Evolutionary conservation across 1,140 invertebrate species (phyloP).

Genomic region (Sarcophaga peregrina): DNA sequence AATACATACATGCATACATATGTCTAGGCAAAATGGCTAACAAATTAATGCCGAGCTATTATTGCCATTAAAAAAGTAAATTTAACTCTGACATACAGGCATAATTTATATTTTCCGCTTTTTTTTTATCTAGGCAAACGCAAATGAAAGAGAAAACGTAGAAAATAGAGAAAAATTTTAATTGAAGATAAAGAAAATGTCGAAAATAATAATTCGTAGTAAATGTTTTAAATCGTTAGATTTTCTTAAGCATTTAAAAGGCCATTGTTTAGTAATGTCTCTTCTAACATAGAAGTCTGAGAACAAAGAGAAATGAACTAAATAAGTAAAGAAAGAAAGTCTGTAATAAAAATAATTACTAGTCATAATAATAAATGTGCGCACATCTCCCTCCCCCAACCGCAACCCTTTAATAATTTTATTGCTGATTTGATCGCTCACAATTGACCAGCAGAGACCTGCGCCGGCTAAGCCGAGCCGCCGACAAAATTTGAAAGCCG

Average conservation of each 20-base stretch:
- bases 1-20: no score
- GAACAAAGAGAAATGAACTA: neutral
- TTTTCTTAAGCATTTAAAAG: neutral
- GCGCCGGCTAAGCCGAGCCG: no score
- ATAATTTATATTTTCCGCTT: no score
- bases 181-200: neutral
- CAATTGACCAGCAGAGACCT: neutral
- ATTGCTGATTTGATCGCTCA: neutral
- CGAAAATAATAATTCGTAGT: neutral
- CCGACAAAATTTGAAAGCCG: no score
- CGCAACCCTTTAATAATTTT: neutral
- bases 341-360: neutral
- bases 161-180: neutral
- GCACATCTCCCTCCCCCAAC: neutral
- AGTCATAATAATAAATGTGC: conserved; percentile 9
- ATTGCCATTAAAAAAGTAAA: no score
- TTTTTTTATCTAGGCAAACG: no score
- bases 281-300: neutral
- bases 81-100: no score
- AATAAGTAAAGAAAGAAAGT: conserved; percentile 17
- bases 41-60: neutral
- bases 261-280: neutral
- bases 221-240: neutral
- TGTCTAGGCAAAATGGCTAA: neutral
- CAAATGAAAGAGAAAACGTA: no score